Conservation (phyloP, 2,113 vertebrate genomes). For the Mesembrinibis cayennensis region DNA sequence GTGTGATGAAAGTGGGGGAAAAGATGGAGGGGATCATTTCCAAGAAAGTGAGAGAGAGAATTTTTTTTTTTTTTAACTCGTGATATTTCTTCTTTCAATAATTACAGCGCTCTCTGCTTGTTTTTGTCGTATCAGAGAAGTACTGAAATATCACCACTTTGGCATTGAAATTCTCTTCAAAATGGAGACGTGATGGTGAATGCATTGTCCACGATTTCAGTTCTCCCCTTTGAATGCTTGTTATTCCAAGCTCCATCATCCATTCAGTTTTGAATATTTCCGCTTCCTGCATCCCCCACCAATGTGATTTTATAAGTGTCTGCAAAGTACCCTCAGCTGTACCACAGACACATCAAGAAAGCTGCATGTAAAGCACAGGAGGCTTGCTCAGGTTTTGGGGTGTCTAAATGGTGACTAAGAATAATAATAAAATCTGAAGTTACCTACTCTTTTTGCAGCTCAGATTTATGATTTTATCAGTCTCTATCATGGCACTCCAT, state of each 20-base stretch:
- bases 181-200: not conserved
- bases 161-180: not conserved
- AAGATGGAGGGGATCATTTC: not conserved
- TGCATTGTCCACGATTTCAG: not conserved
- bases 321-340: not conserved
- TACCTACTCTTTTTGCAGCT: not conserved
- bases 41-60: not conserved
- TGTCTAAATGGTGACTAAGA: not conserved
- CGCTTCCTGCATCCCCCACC: not conserved
- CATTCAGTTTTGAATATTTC: not conserved
- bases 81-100: not conserved
- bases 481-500: not conserved
- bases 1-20: not conserved
- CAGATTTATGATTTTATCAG: not conserved
- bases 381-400: not conserved
- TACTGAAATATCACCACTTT: not conserved
- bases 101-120: not conserved
- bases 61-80: not conserved
- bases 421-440: not conserved
- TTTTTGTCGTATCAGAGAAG: not conserved
- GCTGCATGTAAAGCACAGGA: not conserved
- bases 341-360: not conserved
- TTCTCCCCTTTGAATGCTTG: not conserved
- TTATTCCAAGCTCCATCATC: not conserved
- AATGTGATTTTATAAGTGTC: not conserved